A percentile compares a stretch with the other conserved stretches of the same genome.
These are phyloP conservation scores for Athene noctua DNA, from an alignment of 2,113 vertebrate species.

Conservation along the genomic window DNA sequence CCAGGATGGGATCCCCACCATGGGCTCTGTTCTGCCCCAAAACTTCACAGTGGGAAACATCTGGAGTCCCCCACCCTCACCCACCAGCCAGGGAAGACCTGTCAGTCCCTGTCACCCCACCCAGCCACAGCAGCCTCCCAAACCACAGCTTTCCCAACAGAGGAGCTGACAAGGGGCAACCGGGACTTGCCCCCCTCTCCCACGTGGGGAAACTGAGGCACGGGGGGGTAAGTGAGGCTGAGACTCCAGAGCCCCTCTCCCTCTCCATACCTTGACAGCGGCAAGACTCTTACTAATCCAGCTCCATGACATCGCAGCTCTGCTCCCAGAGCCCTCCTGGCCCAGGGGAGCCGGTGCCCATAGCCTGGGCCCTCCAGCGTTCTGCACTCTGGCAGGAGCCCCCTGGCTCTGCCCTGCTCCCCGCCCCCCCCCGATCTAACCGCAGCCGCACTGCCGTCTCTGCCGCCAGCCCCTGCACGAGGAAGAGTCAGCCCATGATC, in stretches of 20 bases:
- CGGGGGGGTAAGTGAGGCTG: fast-evolving
- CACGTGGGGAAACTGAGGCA: not conserved
- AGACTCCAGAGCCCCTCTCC: not conserved
- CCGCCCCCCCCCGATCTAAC: not conserved
- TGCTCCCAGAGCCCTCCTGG: not conserved
- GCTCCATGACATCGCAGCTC: constrained; percentile 37
- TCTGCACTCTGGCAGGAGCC: fast-evolving
- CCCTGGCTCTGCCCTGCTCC: not conserved
- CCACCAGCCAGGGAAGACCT: not conserved
- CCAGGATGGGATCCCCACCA: not conserved
- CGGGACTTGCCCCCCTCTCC: not conserved
- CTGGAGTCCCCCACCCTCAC: not conserved
- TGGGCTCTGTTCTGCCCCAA: not conserved
- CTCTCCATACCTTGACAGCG: constrained; percentile 58
- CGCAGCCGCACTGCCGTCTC: not conserved
- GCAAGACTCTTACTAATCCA: constrained; percentile 41
- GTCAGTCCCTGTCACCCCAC: not conserved
- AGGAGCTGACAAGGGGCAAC: not conserved
- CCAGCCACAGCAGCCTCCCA: not conserved
- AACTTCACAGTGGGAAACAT: fast-evolving
- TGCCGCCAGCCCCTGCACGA: not conserved
- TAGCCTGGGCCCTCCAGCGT: not conserved
- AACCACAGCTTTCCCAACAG: fast-evolving
- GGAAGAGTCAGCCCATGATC: constrained; percentile 69
- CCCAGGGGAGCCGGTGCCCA: fast-evolving